These are phyloP conservation scores for Ophioderma brevispina DNA, from an alignment of 35 echinoderm and acorn worm species.

Conservation along the genomic window DNA sequence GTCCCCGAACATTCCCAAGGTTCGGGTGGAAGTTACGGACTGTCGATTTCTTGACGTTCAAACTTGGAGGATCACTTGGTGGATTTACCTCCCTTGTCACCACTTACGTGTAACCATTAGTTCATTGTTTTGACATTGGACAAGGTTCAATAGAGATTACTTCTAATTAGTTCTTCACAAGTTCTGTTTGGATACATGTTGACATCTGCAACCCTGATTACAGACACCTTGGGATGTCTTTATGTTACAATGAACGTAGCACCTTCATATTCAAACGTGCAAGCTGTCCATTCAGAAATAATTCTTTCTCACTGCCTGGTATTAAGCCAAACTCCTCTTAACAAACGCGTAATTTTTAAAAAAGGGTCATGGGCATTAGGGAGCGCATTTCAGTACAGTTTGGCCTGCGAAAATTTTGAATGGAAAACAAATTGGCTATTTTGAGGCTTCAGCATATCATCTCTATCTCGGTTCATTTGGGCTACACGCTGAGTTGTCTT, in stretches of 20 bases:
- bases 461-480: not conserved
- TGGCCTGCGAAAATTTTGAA: not conserved
- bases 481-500: not conserved
- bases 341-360: not conserved
- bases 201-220: not conserved
- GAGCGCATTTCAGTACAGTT: not conserved
- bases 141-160: not conserved
- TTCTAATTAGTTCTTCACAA: not conserved
- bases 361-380: not conserved
- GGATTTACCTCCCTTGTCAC: conserved; percentile 17
- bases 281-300: not conserved
- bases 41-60: not conserved
- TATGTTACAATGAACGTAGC: not conserved
- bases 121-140: not conserved
- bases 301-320: not conserved
- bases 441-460: not conserved
- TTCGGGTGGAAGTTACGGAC: not conserved
- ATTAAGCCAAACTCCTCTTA: not conserved
- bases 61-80: not conserved
- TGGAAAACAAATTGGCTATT: not conserved
- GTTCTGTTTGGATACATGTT: not conserved
- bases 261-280: not conserved
- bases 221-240: not conserved
- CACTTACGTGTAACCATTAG: conserved; percentile 14
- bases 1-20: not conserved